A percentile compares a stretch with the other conserved stretches of the same genome.
Conservation (phyloP, 53 echinoderm and acorn worm species). For the Pentamera pediparva region DNA sequence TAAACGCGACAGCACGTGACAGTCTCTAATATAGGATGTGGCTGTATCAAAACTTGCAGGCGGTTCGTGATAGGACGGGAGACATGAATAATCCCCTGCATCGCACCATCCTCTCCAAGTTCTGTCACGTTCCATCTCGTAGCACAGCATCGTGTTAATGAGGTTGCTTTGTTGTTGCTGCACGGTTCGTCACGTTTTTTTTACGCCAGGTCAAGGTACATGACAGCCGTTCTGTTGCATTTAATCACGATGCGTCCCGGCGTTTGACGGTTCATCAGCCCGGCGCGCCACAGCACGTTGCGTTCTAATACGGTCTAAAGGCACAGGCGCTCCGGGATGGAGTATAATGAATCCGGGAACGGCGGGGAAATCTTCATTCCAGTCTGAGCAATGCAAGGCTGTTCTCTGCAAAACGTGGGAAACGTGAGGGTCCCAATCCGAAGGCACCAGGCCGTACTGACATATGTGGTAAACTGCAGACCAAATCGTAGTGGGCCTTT, state of each 20-base stretch:
- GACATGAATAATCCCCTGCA: neutral
- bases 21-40: neutral
- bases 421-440: too few species aligned
- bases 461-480: too few species aligned
- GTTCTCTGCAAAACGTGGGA: too few species aligned
- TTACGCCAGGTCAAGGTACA: neutral
- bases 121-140: too few species aligned
- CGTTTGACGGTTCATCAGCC: neutral
- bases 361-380: too few species aligned
- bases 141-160: neutral
- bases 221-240: neutral
- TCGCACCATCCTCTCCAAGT: neutral
- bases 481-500: too few species aligned
- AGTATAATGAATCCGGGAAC: neutral
- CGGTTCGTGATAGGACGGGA: neutral
- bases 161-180: neutral
- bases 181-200: neutral
- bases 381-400: too few species aligned
- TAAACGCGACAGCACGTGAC: too few species aligned
- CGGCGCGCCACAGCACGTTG: neutral
- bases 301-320: neutral
- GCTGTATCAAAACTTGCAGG: neutral
- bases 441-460: too few species aligned
- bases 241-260: neutral
- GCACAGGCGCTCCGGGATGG: neutral